Conservation (phyloP, 2,113 vertebrate genomes). For the Chaetorhynchus papuensis region DNA sequence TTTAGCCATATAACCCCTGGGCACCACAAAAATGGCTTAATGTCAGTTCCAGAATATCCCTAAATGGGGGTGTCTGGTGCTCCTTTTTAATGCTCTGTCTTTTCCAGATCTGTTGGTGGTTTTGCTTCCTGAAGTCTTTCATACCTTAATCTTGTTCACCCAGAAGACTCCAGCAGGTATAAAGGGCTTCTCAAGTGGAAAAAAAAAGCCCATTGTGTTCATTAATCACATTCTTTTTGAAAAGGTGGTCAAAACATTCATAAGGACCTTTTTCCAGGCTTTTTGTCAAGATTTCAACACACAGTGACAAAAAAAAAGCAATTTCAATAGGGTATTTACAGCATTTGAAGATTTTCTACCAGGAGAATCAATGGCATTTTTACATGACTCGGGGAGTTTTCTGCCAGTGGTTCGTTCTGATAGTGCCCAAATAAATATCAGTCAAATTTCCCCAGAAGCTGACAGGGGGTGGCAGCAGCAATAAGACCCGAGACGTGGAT, state of each 20-base stretch:
- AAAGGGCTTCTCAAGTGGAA: neutral
- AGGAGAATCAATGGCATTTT: neutral
- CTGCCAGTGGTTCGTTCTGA: neutral
- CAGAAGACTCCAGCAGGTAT: neutral
- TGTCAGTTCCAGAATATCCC: neutral
- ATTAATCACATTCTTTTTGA: neutral
- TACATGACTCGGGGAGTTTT: neutral
- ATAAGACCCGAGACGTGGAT: neutral
- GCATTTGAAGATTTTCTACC: neutral
- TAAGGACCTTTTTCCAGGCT: neutral
- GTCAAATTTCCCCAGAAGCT: neutral
- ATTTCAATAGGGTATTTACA: neutral
- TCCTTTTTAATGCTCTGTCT: neutral
- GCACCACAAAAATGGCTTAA: neutral
- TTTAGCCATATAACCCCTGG: neutral
- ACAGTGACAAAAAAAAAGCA: neutral
- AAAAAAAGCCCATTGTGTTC: neutral
- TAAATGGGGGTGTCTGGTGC: neutral
- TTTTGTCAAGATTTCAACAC: slow-evolving; percentile 2
- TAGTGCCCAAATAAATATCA: neutral
- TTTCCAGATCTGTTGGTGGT: neutral
- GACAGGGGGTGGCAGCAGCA: neutral
- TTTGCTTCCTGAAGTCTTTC: slow-evolving; percentile 16
- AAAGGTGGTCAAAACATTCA: neutral
- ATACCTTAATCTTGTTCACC: neutral